Conservation (phyloP, 2,797 vertebrate species). For the Cryptoblepharus egeriae region DNA sequence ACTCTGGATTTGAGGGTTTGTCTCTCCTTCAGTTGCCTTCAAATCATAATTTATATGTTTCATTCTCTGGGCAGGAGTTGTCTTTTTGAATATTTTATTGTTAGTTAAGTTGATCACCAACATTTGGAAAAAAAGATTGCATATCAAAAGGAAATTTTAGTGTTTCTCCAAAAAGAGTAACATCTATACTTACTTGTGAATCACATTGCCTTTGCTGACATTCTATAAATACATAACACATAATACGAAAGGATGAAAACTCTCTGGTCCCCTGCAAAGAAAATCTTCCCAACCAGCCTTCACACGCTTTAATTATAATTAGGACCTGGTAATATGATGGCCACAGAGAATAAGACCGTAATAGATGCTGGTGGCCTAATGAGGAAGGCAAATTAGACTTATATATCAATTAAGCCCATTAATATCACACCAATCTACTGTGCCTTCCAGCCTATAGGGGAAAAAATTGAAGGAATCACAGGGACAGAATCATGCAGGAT, state of each 20-base stretch:
- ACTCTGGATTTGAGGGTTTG: too few relatives aligned
- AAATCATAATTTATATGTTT: too few relatives aligned
- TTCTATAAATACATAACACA: not conserved
- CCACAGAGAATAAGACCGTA: conserved; percentile 44
- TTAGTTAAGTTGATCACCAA: too few relatives aligned
- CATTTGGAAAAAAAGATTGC: too few relatives aligned
- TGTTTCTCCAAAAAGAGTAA: too few relatives aligned
- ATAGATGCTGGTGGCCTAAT: conserved; percentile 52
- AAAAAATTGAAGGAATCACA: conserved; percentile 30
- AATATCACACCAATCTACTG: conserved; percentile 52
- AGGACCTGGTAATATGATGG: conserved; percentile 38
- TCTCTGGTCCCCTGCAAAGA: not conserved
- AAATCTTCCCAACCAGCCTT: conserved; percentile 15
- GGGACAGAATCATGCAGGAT: conserved; percentile 36
- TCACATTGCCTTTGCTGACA: not conserved
- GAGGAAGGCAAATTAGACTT: conserved; percentile 57
- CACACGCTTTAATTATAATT: conserved; percentile 64
- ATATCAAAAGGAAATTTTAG: too few relatives aligned
- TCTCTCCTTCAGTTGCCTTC: not conserved
- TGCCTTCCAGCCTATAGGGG: conserved; percentile 52
- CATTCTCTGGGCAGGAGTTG: too few relatives aligned
- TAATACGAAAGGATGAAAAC: not conserved
- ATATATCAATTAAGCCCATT: conserved; percentile 61
- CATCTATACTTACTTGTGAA: not conserved
- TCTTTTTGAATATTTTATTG: too few relatives aligned